Evolutionary conservation across 2,888 invertebrate genomes (phyloP).

Genomic region (Orchesellides sinensis): DNA sequence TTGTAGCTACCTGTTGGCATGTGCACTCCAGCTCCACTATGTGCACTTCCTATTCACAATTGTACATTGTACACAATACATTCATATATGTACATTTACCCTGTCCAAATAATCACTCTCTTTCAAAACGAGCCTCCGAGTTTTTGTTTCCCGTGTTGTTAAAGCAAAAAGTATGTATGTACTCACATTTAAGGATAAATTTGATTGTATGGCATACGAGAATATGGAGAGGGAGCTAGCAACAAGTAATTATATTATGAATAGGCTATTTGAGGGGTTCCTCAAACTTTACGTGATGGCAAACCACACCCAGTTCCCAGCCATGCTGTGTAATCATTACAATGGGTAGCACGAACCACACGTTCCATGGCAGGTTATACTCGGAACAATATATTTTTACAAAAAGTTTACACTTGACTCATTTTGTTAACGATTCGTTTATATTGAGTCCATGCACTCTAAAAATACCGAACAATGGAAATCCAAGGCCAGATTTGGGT

Average conservation of each 20-base stretch:
- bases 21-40: too few relatives aligned
- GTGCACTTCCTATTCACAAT: too few relatives aligned
- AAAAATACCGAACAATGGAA: constrained; percentile 29
- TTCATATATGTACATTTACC: too few relatives aligned
- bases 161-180: too few relatives aligned
- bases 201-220: too few relatives aligned
- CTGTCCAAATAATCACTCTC: too few relatives aligned
- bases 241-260: constrained; percentile 44
- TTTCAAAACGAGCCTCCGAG: too few relatives aligned
- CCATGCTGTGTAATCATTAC: constrained; percentile 18
- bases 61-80: too few relatives aligned
- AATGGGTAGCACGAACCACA: constrained; percentile 53
- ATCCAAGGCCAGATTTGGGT: constrained; percentile 40
- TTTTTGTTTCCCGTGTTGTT: too few relatives aligned
- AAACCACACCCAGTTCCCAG: constrained; percentile 56
- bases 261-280: background rate
- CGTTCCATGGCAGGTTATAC: constrained; percentile 36
- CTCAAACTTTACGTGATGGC: constrained; percentile 22
- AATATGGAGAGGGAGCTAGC: background rate
- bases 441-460: constrained; percentile 5
- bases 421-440: constrained; percentile 43
- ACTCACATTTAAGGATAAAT: too few relatives aligned
- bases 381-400: background rate
- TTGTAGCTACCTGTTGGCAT: constrained; percentile 48
- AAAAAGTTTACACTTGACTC: constrained; percentile 14